phyloP scores from a whole-genome alignment of 2,797 vertebrate species.

The Pantherophis alleghaniensis region DNA sequence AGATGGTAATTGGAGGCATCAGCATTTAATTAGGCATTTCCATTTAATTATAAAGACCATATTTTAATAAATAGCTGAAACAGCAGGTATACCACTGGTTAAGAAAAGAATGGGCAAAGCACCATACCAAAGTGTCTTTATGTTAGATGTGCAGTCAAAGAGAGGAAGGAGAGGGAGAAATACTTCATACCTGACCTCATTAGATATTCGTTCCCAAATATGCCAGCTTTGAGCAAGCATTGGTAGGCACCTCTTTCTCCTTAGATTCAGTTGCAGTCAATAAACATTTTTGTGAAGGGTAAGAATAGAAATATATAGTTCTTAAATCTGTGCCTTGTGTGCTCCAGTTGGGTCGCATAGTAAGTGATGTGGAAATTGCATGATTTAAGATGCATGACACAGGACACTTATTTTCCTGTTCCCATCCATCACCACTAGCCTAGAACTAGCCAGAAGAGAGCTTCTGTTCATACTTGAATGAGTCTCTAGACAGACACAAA shows the following conservation, averaged over 20 bases:
- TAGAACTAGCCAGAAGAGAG: background rate
- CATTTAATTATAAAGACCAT: background rate
- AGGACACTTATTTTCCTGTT: background rate
- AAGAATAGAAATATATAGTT: background rate
- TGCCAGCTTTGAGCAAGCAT: background rate
- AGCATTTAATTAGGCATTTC: background rate
- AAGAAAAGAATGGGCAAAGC: background rate
- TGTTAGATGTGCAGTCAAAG: background rate
- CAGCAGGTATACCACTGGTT: background rate
- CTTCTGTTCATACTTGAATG: background rate
- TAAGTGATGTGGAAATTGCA: background rate
- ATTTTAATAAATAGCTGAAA: background rate
- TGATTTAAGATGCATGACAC: background rate
- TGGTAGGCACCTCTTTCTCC: background rate
- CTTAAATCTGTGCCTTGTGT: background rate
- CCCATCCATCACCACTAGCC: background rate
- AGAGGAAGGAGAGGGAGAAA: background rate
- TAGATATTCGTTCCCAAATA: constrained; percentile 11
- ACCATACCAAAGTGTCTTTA: background rate
- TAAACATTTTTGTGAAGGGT: background rate
- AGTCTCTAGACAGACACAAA: background rate
- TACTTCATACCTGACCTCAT: constrained; percentile 35
- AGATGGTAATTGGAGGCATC: background rate
- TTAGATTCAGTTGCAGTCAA: background rate
- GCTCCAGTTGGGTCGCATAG: background rate